Base-by-base conservation (phyloP, 2,888 invertebrate species). In the Mesoligia furuncula region DNA sequence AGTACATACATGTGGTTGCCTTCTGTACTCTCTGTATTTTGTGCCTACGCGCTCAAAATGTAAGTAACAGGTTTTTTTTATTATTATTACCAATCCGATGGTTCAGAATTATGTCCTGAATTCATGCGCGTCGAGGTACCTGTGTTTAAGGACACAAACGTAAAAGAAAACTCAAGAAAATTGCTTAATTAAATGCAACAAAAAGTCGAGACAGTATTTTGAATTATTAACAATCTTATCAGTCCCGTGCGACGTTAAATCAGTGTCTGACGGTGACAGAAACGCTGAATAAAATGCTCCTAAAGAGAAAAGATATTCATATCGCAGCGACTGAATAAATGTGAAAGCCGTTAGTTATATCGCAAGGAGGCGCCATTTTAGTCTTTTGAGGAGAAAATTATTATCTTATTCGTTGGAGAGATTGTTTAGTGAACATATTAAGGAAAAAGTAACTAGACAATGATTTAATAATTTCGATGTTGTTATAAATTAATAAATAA, bases 211-310 rank as follows among this genome's bases (percentile, higher is more conserved):
- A 67, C 72, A 77, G 13, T 39, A 71, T 68, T 74, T 65, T 78
- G 73, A 83, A 73, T 80, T 81, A 79, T 78, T 68, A 83, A 77
- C 42, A 76, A 83, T 67, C 72, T 84, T 84, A 79, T 79, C 81
- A 81, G 80, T 69, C 72, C 73, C 80, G n/a, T 39, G 72, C 51
- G 75, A 83, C 73, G 15, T 73, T 73, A 71, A 80, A 83, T 79
- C 79, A 82, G 75, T 71, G 83, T 78, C 78, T 61, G 24, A 27
- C 1, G 20, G 51, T 7, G 66, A 64, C 54, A 67, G 74, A 74
- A 76, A 75, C 67, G 62, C 42, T 62, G 71, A 78, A 81, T 79
- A 76, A 83, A 81, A 84, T 85, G 51, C 51, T 77, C 54, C 39
- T 42, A 70, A 73, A 67, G 71, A 79, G 73, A 75, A 83, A 87